Percentiles rank a stretch among this genome's conserved stretches.
phyloP scores from a whole-genome alignment of 2,113 vertebrate genomes.

The Larimichthys crocea region DNA sequence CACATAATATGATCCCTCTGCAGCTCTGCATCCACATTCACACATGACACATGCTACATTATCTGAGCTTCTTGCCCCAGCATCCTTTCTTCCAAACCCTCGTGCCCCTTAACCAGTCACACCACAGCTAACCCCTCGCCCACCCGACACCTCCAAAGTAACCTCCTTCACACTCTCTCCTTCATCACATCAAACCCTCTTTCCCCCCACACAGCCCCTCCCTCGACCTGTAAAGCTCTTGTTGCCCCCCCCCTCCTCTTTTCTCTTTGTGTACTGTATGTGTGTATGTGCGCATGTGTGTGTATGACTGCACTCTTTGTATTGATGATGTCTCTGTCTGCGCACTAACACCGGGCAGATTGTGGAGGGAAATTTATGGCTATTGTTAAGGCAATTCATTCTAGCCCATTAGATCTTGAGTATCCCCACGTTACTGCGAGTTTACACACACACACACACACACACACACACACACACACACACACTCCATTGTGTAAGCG shows the following conservation, averaged over 20 bases:
- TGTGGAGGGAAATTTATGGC: constrained; percentile 55
- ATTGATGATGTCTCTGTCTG: constrained; percentile 37
- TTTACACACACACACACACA: constrained; percentile 21
- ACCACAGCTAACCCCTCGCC: background rate
- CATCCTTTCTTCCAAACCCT: constrained; percentile 23
- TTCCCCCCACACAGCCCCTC: background rate
- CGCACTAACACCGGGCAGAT: constrained; percentile 28
- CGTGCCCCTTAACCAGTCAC: constrained; percentile 1
- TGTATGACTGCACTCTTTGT: constrained; percentile 33
- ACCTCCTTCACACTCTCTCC: constrained; percentile 6
- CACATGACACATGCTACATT: constrained; percentile 48
- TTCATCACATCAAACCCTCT: background rate
- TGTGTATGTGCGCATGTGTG: constrained; percentile 11
- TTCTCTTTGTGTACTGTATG: constrained; percentile 43
- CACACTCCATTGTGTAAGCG: background rate
- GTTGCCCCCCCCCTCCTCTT: constrained; percentile 9
- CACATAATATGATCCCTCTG: constrained; percentile 71
- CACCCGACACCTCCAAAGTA: background rate
- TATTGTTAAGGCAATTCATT: constrained; percentile 70
- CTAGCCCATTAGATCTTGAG: constrained; percentile 70
- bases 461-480: background rate
- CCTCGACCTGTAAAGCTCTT: constrained; percentile 26
- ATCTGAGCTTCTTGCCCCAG: constrained; percentile 28
- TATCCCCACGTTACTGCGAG: constrained; percentile 30
- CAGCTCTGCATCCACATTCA: constrained; percentile 55